phyloP scores from a whole-genome alignment of 1,140 invertebrate genomes.

The Luehdorfia chinensis region DNA sequence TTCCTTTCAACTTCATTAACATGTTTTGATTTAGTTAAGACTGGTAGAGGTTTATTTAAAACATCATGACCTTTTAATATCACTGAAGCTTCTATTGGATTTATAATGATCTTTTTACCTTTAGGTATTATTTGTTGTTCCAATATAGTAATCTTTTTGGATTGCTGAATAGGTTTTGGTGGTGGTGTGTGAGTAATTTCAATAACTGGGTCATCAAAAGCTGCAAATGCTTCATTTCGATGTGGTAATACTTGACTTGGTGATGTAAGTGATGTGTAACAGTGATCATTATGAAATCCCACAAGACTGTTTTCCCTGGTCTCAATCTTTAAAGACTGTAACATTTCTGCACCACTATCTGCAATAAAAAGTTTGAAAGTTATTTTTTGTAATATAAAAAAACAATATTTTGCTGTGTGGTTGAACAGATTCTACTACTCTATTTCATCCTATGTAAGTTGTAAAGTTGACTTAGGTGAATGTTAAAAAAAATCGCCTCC shows the following conservation, averaged over 20 bases:
- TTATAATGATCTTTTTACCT: conserved; percentile 69
- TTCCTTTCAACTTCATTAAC: conserved; percentile 33
- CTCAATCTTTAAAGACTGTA: conserved; percentile 72
- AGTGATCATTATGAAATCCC: conserved; percentile 81
- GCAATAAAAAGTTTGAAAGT: conserved; percentile 35
- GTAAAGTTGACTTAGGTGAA: no score
- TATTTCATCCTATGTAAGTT: no score
- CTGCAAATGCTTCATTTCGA: conserved; percentile 43
- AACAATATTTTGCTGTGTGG: no score
- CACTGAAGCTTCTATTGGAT: conserved; percentile 54
- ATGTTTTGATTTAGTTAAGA: conserved; percentile 49
- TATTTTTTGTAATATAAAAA: no score
- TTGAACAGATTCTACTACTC: no score
- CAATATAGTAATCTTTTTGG: conserved; percentile 73
- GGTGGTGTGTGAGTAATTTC: conserved; percentile 62
- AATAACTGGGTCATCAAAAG: conserved; percentile 63
- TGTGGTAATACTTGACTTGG: conserved; percentile 69
- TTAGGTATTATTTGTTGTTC: conserved; percentile 73
- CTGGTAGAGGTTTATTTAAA: conserved; percentile 58
- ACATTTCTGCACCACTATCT: conserved; percentile 76
- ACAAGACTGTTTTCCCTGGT: conserved; percentile 71
- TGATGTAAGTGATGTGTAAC: conserved; percentile 80
- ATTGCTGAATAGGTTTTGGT: conserved; percentile 59
- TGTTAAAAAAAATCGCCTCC: no score
- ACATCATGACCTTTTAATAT: conserved; percentile 68